phyloP scores from a whole-genome alignment of 2,888 invertebrate genomes.

The Ochlodes sylvanus region DNA sequence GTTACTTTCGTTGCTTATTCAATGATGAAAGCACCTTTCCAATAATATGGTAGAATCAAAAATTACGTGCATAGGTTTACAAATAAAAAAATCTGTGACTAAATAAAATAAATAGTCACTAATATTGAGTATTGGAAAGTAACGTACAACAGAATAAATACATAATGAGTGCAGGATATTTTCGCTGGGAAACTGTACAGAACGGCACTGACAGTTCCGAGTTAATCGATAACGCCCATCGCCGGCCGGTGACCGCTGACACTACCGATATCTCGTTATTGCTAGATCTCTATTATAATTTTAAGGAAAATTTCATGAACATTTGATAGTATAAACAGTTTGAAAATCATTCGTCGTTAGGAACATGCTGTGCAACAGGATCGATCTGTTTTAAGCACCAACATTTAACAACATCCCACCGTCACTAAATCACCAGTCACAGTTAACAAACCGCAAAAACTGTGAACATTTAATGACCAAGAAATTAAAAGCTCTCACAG shows the following conservation, averaged over 20 bases:
- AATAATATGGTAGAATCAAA: too few species aligned
- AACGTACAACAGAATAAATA: too few species aligned
- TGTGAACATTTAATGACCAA: background rate
- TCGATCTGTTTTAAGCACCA: background rate
- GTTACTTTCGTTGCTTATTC: too few species aligned
- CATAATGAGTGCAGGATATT: too few species aligned
- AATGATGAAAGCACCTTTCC: too few species aligned
- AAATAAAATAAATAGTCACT: too few species aligned
- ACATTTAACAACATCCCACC: background rate
- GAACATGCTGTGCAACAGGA: background rate
- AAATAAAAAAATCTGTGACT: too few species aligned
- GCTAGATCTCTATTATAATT: constrained; percentile 2
- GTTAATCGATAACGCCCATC: constrained; percentile 26
- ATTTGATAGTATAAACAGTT: constrained; percentile 10
- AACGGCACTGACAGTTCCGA: constrained; percentile 17
- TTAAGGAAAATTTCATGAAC: background rate
- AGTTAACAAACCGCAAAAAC: constrained; percentile 15
- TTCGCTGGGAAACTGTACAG: too few species aligned
- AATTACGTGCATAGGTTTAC: too few species aligned
- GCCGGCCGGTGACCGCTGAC: constrained; percentile 27
- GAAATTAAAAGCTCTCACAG: constrained; percentile 12
- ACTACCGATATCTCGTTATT: constrained; percentile 21
- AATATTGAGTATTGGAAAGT: too few species aligned
- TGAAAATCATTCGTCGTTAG: background rate
- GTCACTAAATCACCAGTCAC: background rate